phyloP scores from a whole-genome alignment of 1,140 invertebrate genomes.

The silkworm (Bombyx mori) region ASM3026992v2 NC_085107.1:12557001-12557500 shows the following conservation, averaged over 20 bases:
- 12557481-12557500: slow-evolving; percentile 64
- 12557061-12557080: too few relatives aligned
- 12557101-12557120: too few relatives aligned
- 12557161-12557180: slow-evolving; percentile 32
- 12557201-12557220: slow-evolving; percentile 22
- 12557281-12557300: slow-evolving; percentile 72
- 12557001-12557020: too few relatives aligned
- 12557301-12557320: slow-evolving; percentile 53
- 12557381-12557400: background rate
- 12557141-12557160: background rate
- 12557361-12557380: background rate
- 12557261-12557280: slow-evolving; percentile 30
- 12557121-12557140: background rate
- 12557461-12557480: slow-evolving; percentile 3
- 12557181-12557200: slow-evolving; percentile 22
- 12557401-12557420: too few relatives aligned
- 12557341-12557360: background rate
- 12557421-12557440: too few relatives aligned
- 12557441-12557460: too few relatives aligned
- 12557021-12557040: too few relatives aligned
- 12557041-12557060: too few relatives aligned
- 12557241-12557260: slow-evolving; percentile 11
- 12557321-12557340: slow-evolving; percentile 20
- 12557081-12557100: too few relatives aligned
- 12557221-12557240: slow-evolving; percentile 16